These are phyloP conservation scores for Aspiorhynchus laticeps DNA, from an alignment of 2,113 vertebrate genomes.

Conservation along the genomic window DNA sequence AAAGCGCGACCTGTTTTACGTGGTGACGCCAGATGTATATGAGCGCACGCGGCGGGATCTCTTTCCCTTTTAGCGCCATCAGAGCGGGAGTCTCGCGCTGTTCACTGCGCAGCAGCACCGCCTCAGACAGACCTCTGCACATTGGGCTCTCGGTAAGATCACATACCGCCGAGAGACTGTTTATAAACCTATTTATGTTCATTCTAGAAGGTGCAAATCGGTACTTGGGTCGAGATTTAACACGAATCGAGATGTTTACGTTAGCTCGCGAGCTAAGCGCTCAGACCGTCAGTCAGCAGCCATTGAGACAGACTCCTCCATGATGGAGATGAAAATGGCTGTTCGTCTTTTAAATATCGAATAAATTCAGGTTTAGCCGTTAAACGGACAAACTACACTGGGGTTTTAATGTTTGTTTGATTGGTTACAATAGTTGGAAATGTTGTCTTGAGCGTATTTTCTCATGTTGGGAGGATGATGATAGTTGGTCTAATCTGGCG, in stretches of 20 bases:
- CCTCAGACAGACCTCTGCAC: conserved; percentile 23
- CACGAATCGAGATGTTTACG: not conserved
- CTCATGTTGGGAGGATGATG: not conserved
- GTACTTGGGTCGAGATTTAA: not conserved
- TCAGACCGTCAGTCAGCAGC: conserved; percentile 64
- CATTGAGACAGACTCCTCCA: conserved; percentile 72
- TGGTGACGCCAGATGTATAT: conserved; percentile 94
- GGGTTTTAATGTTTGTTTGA: not conserved
- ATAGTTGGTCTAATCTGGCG: conserved; percentile 26
- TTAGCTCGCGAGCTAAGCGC: not conserved
- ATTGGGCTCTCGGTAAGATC: conserved; percentile 7
- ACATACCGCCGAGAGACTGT: not conserved
- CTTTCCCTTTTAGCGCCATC: conserved; percentile 89
- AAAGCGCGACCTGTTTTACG: conserved; percentile 71
- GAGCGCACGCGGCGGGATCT: conserved; percentile 92
- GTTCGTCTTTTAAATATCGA: conserved; percentile 55
- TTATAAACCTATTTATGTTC: not conserved
- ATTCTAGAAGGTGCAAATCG: not conserved
- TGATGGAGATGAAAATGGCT: conserved; percentile 63
- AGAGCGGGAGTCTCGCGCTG: conserved; percentile 76
- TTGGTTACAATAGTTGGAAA: not conserved
- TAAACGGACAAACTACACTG: not conserved
- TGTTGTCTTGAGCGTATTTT: not conserved
- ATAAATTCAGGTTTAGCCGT: not conserved
- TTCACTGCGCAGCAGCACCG: conserved; percentile 72